Evolutionary conservation across 2,888 invertebrate genomes (phyloP).

Genomic region (Parnassius apollo): DNA sequence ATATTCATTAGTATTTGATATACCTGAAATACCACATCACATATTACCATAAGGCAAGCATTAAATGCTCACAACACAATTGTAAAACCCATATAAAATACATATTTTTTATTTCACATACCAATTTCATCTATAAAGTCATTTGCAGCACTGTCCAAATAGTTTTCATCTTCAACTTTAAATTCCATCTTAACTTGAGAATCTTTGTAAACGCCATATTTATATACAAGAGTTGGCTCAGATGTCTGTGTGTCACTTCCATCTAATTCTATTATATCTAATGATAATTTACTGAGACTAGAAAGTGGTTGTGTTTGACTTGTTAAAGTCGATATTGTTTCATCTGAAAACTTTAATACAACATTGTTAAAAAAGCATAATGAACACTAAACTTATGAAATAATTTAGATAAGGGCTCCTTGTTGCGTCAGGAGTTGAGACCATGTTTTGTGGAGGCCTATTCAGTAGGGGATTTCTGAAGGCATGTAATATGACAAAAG

Average conservation of each 20-base stretch:
- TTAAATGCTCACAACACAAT: no score
- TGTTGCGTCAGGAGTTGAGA: no score
- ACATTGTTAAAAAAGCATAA: no score
- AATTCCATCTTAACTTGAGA: conserved; percentile 49
- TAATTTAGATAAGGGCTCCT: no score
- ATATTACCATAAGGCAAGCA: no score
- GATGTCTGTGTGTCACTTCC: conserved; percentile 29
- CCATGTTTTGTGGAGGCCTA: no score
- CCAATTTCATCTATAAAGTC: conserved; percentile 46
- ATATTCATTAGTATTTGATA: no score
- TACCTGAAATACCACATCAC: no score
- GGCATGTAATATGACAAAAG: no score
- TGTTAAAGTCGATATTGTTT: conserved; percentile 34
- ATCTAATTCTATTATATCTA: conserved; percentile 38
- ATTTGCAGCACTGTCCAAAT: conserved; percentile 38
- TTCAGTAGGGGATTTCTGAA: no score
- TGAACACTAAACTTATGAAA: no score
- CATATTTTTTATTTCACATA: conserved; percentile 11
- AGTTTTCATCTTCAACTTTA: conserved; percentile 44
- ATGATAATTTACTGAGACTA: conserved; percentile 34
- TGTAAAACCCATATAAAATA: no score
- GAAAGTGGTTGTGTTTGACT: conserved; percentile 36
- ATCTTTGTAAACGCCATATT: conserved; percentile 27
- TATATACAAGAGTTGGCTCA: conserved; percentile 33
- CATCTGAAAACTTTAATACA: conserved; percentile 40